Base-by-base conservation (phyloP, 2,113 vertebrate genomes). In the Chrysemys picta region DNA sequence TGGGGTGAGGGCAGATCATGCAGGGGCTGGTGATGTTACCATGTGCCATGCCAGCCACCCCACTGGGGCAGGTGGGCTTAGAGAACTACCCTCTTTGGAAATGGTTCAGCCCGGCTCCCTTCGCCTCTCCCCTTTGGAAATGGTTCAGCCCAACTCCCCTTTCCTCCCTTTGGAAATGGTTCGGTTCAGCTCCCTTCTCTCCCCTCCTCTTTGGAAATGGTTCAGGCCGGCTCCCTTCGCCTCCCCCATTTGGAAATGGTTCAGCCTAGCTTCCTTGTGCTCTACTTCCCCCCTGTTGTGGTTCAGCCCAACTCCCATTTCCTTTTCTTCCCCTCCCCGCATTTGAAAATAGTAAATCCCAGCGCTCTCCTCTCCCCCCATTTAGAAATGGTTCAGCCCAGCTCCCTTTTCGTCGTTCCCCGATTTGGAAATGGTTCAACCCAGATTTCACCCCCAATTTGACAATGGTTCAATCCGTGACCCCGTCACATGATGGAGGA, bases 151-250 rank as follows among this genome's bases (percentile, higher is more conserved):
- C 42, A 16, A 1, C 17, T 10, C n/a, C 8, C 25, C 6, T 10
- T 6, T 3, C 27, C 57, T 27, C n/a, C 10, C 6, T 38, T 13
- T 25, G 17, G 22, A 13, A 45, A 47, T 47, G 11, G 42, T 5
- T 27, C 42, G 25, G 42, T 6, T 12, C 35, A 5, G 17, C 14
- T 38, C 11, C 11, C 27, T 72, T 38, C n/a, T 3, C 59, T 3
- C 3, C 38, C 25, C 42, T 47, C 3, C 38, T 6, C 42, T 47
- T 47, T 47, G 6, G 5, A 47, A 47, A 47, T 29, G 42, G 42
- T 47, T 47, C 25, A 47, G 2, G 12, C 24, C 42, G 16, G 2
- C 8, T 10, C n/a, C 8, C 25, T 5, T 10, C 3, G 1, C 27
- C 57, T 12, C n/a, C 10, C 6, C 42, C 42, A 42, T 38, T 13